A percentile compares a stretch with the other conserved stretches of the same genome.
Evolutionary conservation across 2,797 vertebrate species (phyloP).

Genomic region (Pseudochirops corinnae): DNA sequence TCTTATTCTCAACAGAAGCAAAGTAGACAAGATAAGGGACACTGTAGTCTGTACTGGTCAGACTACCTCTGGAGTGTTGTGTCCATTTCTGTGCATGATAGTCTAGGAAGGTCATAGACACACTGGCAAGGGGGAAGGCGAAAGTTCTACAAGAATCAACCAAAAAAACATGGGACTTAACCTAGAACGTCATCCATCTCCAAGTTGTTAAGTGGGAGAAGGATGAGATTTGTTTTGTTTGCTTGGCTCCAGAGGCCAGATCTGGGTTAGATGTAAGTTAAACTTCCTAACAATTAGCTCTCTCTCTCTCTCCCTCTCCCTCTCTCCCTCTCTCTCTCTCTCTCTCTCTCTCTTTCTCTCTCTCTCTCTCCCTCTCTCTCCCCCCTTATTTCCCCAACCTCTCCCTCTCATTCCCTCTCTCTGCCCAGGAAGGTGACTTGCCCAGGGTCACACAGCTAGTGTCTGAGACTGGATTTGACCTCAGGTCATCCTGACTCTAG

Average conservation of each 20-base stretch:
- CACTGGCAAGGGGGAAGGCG: neutral
- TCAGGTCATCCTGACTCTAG: neutral
- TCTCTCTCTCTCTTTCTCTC: too few species aligned
- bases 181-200: neutral
- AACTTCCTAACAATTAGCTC: neutral
- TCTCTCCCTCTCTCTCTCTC: too few species aligned
- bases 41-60: neutral
- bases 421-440: neutral
- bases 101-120: neutral
- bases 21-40: neutral
- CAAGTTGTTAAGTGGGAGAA: neutral
- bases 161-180: neutral
- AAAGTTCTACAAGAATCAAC: neutral
- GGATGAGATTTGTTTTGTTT: neutral
- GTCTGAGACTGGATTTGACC: neutral
- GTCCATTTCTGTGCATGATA: neutral
- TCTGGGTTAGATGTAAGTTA: neutral
- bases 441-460: neutral
- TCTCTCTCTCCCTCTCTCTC: neutral
- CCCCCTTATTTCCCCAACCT: neutral
- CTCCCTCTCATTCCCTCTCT: fast-evolving
- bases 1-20: neutral
- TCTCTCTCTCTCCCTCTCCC: too few species aligned
- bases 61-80: neutral
- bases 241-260: neutral